phyloP scores from a whole-genome alignment of 2,797 vertebrate species.

The Paramormyrops hopkinsi region DNA sequence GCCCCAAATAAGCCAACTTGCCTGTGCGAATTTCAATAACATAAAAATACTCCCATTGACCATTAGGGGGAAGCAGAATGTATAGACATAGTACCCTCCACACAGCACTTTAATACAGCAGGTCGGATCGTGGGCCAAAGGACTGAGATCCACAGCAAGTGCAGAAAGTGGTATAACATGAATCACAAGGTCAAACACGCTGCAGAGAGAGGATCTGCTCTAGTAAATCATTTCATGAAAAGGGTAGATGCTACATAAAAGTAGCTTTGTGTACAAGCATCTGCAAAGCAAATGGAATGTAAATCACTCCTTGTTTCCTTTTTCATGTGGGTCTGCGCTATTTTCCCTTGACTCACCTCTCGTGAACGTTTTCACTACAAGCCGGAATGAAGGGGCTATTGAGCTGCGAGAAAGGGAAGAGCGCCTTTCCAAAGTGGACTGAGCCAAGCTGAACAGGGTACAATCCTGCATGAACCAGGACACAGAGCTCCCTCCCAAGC shows the following conservation, averaged over 20 bases:
- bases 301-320: background rate
- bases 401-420: background rate
- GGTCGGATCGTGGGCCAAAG: background rate
- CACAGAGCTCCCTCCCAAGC: background rate
- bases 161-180: background rate
- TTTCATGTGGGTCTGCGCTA: background rate
- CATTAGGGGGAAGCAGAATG: background rate
- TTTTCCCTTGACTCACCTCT: background rate
- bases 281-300: constrained; percentile 9
- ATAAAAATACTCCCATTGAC: background rate
- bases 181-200: background rate
- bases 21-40: background rate
- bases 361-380: background rate
- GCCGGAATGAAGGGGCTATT: background rate
- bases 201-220: background rate
- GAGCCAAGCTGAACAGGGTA: background rate
- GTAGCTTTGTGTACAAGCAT: background rate
- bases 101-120: background rate
- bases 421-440: background rate
- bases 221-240: background rate
- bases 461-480: background rate
- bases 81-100: background rate
- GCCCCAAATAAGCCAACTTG: background rate
- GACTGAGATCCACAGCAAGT: background rate
- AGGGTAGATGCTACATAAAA: background rate